Base-by-base conservation (phyloP, 1,140 invertebrate species). In the Tetragnatha versicolor region DNA sequence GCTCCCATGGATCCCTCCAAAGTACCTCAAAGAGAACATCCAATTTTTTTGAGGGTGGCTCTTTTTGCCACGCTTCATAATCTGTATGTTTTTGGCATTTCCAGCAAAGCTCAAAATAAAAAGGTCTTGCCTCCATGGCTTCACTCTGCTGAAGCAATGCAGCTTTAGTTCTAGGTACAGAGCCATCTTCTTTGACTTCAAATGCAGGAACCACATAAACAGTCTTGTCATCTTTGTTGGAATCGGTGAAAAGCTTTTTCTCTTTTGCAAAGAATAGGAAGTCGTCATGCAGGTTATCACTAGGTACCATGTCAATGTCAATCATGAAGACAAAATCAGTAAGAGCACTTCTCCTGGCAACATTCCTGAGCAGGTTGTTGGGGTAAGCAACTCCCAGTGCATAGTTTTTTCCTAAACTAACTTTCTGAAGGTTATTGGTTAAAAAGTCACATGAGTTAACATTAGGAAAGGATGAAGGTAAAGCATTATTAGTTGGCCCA, bases 161-260 rank as follows among this genome's bases (percentile, higher is more conserved):
- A 17, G 81, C 22, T 83, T 90, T 90, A 45, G 83, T 84, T 17
- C 72, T 42, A 39, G 88, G 88, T 47, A 87, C 79, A n/a, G 37
- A 66, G 49, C 22, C 63, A 51, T 80, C 72, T 58, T 79, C 78
- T 69, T 77, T 76, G 4, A 86, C 84, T 84, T 91, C 90, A 85
- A 90, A 91, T 7, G 86, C 86, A 80, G 89, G 89, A n/a, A 91
- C 84, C 10, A 91, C 89, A 85, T 86, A 90, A 9, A 88, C 89
- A 47, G 85, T 85, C 79, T 87, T 87, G 35, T 86, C 84, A 49
- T 86, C 83, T 51, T 79, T 75, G 49, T 78, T 68, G 31, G 31
- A 14, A 45, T 80, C 79, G 17, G 53, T 27, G 79, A 84, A 83
- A 42, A 84, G 81, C 35, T 65, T 69, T 65, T 83, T 83, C 60